Base-by-base conservation (phyloP, 2,797 vertebrate genomes). In the Melanotaenia maccullochi region DNA sequence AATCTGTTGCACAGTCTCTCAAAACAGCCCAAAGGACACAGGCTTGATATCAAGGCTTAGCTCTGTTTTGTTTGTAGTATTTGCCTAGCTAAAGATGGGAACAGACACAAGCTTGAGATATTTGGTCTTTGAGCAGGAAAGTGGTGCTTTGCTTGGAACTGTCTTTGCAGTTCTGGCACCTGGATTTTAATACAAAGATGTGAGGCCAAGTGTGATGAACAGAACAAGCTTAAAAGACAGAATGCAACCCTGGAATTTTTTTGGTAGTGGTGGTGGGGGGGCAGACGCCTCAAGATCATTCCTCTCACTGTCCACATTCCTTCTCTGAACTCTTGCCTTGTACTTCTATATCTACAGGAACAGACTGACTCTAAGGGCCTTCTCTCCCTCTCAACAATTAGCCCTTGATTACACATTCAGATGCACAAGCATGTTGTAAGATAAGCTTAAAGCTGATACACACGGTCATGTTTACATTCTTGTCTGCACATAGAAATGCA, bases 131-230 rank as follows among this genome's bases (percentile, higher is more conserved):
- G 30, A 75, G 64, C 42, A 47, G 74, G 72, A 76, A 70, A 63
- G 24, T 33, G 36, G 6, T 75, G 82, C 81, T 86, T 81, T 73
- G 74, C 75, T 90, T 87, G 82, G 84, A 60, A 60, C 63, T 59
- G 0, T 16, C 54, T 36, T 76, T 75, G 60, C 40, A 62, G 57
- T 30, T 18, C 38, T 36, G 47, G 57, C 73, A 69, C 66, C 71
- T 30, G 22, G 54, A 28, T 78, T 76, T 82, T 56, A 77, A 70
- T 72, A 86, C 67, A 55, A 61, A 73, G 63, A 65, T 68, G 83
- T 40, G 44, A 71, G 60, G 80, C 76, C 81, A 85, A 71, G 78
- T 38, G 59, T 66, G 81, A 81, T 84, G 68, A 85, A 75, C 63
- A 66, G 76, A 67, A 86, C 6, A 38, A 61, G 56, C 54, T 62